Evolutionary conservation across 2,113 vertebrate species (phyloP), one percentile per base, ranked within the genome.

Genomic region (Cacatua alba): DNA sequence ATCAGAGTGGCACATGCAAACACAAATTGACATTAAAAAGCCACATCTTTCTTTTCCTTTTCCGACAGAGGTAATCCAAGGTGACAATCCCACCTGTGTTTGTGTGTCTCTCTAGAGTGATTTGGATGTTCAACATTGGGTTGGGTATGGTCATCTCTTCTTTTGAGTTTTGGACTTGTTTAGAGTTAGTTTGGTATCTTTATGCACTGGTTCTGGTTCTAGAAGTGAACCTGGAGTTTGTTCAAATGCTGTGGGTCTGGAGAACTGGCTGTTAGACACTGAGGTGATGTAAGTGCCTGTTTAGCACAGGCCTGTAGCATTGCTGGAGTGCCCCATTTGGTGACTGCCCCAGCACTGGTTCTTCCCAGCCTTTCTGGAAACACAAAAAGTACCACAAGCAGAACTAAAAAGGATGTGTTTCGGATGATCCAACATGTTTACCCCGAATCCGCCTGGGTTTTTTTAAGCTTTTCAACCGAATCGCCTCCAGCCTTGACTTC

Each of bases 301-400:
- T 75, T 37, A 92, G 69, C 44, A 20, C n/a, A 67, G 37, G 64
- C 35, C 18, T 77, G 33, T 63, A 52, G 63, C 21, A 1, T 71
- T 86, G 55, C 39, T 75, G 92, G 82, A 90, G 65, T 86, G 88
- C 76, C 72, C 64, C 64, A 16, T 29, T 83, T 55, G 68, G 52
- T 90, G 87, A 31, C 79, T 80, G 28, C 89, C 82, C 70, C 35
- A 29, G 62, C 46, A 0, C 57, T 37, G 74, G 41, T 76, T 79
- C 86, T 87, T 94, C 90, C 80, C 35, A 88, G 83, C 57, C 90
- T 91, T 88, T 80, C 74, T 7, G 18, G 68, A 80, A 74, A 52
- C 39, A 6, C 60, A 46, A 52, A 23, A 64, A 90, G 79, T 62
- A 28, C 51, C 64, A 41, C 0, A 3, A 88, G 52, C 37, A 71